Evolutionary conservation across 53 echinoderm and acorn worm species (phyloP), one percentile per base, ranked within the genome.

Genomic region (Holothuria leucospilota): DNA sequence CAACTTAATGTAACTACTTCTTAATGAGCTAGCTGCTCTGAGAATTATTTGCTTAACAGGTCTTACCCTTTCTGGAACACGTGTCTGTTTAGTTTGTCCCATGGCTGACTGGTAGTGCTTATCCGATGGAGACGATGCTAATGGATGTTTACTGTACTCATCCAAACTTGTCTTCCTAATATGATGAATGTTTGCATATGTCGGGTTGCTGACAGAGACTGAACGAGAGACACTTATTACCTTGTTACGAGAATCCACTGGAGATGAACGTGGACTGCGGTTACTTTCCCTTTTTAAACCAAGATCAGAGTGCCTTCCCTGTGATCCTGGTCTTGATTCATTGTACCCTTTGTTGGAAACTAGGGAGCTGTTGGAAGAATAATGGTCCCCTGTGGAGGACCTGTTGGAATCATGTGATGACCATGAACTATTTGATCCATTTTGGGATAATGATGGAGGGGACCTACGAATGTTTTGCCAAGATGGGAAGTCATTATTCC

Each of bases 301-400:
- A 13, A 49, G 51, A 83, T 83, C 84, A 2, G 84, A 83, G 27
- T 65, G 67, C 63, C 84, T 46, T 10, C 81, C 81, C 13, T 29
- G 81, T 25, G 51, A 8, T 2, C 60, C 78, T 38, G 24, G 20
- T 21, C 39, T 30, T 29, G 56, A 59, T 26, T 80, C 80, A 26
- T 38, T 60, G 59, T 80, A 60, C 25, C 78, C 78, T 15, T 56
- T 51, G 20, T 23, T 56, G 58, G 78, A 78, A 59, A 34, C 61
- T 66, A 83, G 16, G 39, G 84, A 83, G 40, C 67, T 83, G 6
- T 51, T 83, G 34, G 84, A 83, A 34, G 84, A 64, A 20, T 83
- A 83, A 53, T 66, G 84, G 68, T 83, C 84, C 13, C 84, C 68
- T 21, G 66, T 24, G 67, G 39, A 20, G 3, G 67, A 67, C 23